Evolutionary conservation across 2,888 invertebrate genomes (phyloP).

Genomic region (Stramonita haemastoma): DNA sequence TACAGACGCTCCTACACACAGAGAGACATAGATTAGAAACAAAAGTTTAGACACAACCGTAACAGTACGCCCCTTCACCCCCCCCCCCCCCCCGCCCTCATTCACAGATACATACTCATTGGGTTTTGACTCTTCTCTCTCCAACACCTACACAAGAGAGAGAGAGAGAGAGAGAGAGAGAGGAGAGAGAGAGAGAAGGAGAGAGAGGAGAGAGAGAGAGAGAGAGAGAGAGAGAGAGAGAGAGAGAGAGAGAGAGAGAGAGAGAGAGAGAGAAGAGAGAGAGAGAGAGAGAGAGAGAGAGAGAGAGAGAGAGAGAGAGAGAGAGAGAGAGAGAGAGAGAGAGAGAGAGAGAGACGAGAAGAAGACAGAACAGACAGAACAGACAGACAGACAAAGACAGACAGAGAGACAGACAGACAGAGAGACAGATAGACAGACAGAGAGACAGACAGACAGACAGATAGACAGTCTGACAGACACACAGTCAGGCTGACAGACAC

Average conservation of each 20-base stretch:
- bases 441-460: too few species aligned
- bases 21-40: not conserved
- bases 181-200: not conserved
- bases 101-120: not conserved
- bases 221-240: slow-evolving; percentile 1
- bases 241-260: slow-evolving; percentile 14
- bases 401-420: too few species aligned
- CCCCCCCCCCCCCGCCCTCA: too few species aligned
- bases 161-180: not conserved
- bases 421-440: too few species aligned
- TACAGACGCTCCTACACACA: too few species aligned
- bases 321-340: not conserved
- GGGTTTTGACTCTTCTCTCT: too few species aligned
- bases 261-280: slow-evolving; percentile 12
- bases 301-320: not conserved
- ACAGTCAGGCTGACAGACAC: too few species aligned
- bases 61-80: too few species aligned
- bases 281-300: not conserved
- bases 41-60: too few species aligned
- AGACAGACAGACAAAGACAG: too few species aligned
- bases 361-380: too few species aligned
- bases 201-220: not conserved
- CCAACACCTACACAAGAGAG: not conserved
- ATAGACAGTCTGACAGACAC: too few species aligned
- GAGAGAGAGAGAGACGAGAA: not conserved